Evolutionary conservation across 2,113 vertebrate genomes (phyloP), one percentile per base, ranked within the genome.

Genomic region (Eleginops maclovinus): DNA sequence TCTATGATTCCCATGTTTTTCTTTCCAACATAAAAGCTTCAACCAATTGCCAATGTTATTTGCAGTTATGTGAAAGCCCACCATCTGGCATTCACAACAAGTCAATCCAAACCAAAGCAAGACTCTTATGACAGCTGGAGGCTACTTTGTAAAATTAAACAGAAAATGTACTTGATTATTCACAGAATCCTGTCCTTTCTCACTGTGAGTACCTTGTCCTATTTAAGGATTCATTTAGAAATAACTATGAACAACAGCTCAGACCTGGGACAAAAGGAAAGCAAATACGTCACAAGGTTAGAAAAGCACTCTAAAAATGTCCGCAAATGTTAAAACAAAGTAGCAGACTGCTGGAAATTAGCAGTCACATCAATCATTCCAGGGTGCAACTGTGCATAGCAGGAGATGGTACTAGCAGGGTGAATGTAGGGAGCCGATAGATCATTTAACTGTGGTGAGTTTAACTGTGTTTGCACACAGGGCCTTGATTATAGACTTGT

Each of bases 61-160:
- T 89, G 83, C 85, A 80, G 71, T 77, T 86, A 79, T 85, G 75
- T 79, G 76, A 83, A 83, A 84, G 78, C 85, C 80, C 67, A 85
- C 83, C 89, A 91, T 84, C 87, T 91, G 87, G 83, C 81, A 83
- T 75, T 81, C 72, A 84, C 65, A 79, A 76, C 68, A 53, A 79
- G 74, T 84, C 68, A 69, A 72, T 81, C 86, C 84, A 77, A 85
- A 87, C 63, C 82, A 79, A 87, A 85, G 84, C 72, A 80, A 83
- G 80, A 72, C 75, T 77, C 68, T 9, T 77, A 54, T 74, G 80
- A 82, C 77, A 87, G 84, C 84, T 79, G 84, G 74, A 70, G 84
- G 77, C 75, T 26, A 66, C 67, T 74, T 86, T 84, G 65, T 61
- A 63, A 80, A 90, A 85, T 76, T 79, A 61, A 84, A 89, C 65